Evolutionary conservation across 2,797 vertebrate genomes (phyloP), one percentile per base, ranked within the genome.

Genomic region (Numenius phaeopus): DNA sequence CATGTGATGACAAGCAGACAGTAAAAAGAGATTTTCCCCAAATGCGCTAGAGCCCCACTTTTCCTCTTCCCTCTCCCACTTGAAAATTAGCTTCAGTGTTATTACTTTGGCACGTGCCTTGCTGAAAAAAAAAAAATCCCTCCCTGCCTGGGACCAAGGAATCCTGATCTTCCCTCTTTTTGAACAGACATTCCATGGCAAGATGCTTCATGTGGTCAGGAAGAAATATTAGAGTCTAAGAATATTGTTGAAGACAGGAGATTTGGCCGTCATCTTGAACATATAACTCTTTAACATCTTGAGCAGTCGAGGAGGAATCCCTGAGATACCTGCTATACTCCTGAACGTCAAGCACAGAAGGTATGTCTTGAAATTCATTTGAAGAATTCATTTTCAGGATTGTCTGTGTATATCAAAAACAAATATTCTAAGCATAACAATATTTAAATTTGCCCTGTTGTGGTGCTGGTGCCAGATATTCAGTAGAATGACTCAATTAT

Each of bases 21-120:
- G 90, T 96, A 95, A 94, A 93, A 96, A 78, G 87, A 96, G 71
- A 91, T 95, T 94, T 96, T 65, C 79, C 95, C 82, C 72, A 89
- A 97, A 92, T 88, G 94, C 87, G 54, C 55, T 78, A 89, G 67
- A 89, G 72, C 29, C 52, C 27, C 17, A 0, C 46, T 94, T 92
- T 92, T 94, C 78, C 59, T 83, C 65, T 89, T 89, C 52, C 5
- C 15, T 89, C 13, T 95, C 17, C 64, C 29, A 42, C 19, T 42
- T 83, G 82, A 96, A 96, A 97, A 87, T 96, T 86, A 88, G 26
- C 77, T 91, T 92, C 83, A 87, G 3, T 87, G 46, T 92, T 92
- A 91, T 78, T 95, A 73, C 71, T 94, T 96, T 4, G 62, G 57
- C 92, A 69, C 26, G 16, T 87, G 82, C 61, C 64, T 58, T 75